Conservation (phyloP, 1,140 invertebrate species). For the Cheumatopsyche charites region DNA sequence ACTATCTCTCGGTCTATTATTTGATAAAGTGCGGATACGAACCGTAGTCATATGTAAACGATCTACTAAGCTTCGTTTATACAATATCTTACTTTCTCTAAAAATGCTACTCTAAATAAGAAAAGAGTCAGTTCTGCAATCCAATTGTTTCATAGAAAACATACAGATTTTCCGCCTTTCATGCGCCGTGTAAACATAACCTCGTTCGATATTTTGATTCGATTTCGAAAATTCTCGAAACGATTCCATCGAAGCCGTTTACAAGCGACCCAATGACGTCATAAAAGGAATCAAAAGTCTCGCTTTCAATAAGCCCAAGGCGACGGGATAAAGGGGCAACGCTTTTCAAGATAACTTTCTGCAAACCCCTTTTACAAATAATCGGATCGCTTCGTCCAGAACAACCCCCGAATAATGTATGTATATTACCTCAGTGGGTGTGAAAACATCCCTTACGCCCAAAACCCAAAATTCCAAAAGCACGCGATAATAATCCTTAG, state of each 20-base stretch:
- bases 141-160: too few relatives aligned
- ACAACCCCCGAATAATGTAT: slow-evolving; percentile 45
- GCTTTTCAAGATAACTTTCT: slow-evolving; percentile 1
- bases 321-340: slow-evolving; percentile 16
- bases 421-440: slow-evolving; percentile 49
- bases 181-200: background rate
- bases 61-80: too few relatives aligned
- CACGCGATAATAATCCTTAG: slow-evolving; percentile 34
- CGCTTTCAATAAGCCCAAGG: slow-evolving; percentile 33
- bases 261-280: background rate
- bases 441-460: slow-evolving; percentile 48
- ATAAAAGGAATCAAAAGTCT: slow-evolving; percentile 25
- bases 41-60: too few relatives aligned
- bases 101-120: too few relatives aligned
- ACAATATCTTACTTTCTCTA: too few relatives aligned
- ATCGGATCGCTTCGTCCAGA: slow-evolving; percentile 37
- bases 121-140: too few relatives aligned
- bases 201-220: background rate
- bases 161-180: background rate
- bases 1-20: too few relatives aligned
- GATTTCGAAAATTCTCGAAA: background rate
- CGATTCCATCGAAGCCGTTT: slow-evolving; percentile 7
- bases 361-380: slow-evolving; percentile 37
- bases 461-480: background rate
- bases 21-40: too few relatives aligned